phyloP scores from a whole-genome alignment of 2,113 vertebrate species.

The Burhinus oedicnemus region DNA sequence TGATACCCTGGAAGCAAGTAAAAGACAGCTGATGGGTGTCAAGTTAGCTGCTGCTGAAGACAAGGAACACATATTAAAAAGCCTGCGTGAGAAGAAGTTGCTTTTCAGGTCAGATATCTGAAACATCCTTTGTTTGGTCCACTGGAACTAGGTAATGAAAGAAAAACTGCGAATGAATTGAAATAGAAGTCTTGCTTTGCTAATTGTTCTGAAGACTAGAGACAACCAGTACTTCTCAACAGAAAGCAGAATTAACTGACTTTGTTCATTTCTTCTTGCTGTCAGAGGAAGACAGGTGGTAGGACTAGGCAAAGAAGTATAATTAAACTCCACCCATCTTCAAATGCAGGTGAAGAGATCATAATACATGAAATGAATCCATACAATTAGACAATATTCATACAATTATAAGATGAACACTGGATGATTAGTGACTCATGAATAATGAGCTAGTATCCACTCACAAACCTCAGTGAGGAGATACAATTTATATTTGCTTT shows the following conservation, averaged over 20 bases:
- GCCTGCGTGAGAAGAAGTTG: background rate
- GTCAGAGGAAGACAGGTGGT: background rate
- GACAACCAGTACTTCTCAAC: background rate
- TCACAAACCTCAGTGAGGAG: background rate
- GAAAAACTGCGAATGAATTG: background rate
- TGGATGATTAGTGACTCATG: background rate
- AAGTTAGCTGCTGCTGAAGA: background rate
- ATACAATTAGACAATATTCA: background rate
- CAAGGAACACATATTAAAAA: background rate
- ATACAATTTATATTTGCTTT: background rate
- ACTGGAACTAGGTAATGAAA: background rate
- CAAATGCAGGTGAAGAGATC: background rate
- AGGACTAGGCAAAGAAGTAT: background rate
- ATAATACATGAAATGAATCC: background rate
- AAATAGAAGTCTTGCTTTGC: background rate
- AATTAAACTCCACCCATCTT: slow-evolving; percentile 40
- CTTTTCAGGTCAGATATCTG: background rate
- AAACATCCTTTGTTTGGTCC: background rate
- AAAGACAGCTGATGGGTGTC: background rate
- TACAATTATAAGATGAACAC: slow-evolving; percentile 2
- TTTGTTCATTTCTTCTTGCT: background rate
- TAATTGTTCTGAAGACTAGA: background rate
- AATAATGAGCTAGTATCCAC: background rate
- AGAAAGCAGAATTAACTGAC: background rate
- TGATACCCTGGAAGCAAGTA: background rate